phyloP scores from a whole-genome alignment of 1,140 invertebrate genomes.

The Trinorchestia longiramus region DNA sequence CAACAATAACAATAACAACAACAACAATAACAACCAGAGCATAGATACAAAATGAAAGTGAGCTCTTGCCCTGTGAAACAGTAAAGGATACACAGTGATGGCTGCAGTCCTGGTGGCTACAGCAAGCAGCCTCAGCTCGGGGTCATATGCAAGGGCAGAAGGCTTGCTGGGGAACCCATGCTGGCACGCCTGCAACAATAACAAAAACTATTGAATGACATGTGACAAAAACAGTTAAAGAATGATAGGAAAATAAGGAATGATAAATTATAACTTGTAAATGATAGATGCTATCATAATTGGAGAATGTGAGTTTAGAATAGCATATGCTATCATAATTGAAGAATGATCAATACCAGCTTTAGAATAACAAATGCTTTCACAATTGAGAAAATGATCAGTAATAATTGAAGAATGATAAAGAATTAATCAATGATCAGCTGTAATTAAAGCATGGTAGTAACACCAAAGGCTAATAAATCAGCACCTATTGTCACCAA shows the following conservation, averaged over 20 bases:
- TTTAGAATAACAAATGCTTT: too few relatives aligned
- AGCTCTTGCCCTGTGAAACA: not conserved
- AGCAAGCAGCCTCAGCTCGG: conserved; percentile 85
- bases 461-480: too few relatives aligned
- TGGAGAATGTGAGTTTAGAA: too few relatives aligned
- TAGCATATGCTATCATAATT: too few relatives aligned
- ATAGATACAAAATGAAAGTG: not conserved
- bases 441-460: too few relatives aligned
- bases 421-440: too few relatives aligned
- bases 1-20: not conserved
- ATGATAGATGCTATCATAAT: not conserved
- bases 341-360: too few relatives aligned
- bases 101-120: conserved; percentile 90
- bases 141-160: conserved; percentile 92
- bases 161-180: conserved; percentile 97
- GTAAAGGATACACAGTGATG: conserved; percentile 84
- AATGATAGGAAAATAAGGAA: not conserved
- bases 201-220: not conserved
- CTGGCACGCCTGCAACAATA: conserved; percentile 72
- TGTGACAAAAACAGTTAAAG: too few relatives aligned
- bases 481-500: too few relatives aligned
- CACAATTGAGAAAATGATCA: too few relatives aligned
- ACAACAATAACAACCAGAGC: not conserved
- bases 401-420: too few relatives aligned
- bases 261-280: not conserved